Base-by-base conservation (phyloP, 2,888 invertebrate genomes). In the Phaonia tiefii region DNA sequence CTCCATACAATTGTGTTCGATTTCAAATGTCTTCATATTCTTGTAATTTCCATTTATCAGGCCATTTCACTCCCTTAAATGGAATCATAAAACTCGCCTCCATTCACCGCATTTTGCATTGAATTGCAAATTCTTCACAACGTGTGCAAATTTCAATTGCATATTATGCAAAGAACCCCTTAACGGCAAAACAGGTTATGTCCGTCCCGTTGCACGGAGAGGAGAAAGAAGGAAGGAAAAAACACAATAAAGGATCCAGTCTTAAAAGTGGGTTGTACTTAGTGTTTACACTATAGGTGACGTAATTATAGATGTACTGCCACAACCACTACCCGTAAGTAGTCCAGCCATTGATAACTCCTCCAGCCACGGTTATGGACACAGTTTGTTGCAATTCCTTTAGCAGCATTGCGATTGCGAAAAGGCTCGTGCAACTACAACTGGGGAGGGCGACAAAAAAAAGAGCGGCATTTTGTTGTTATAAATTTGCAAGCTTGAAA, bases 261-360 rank as follows among this genome's bases (percentile, higher is more conserved):
- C 54, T 44, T 25, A 78, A 79, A 80, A 70, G 76, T 80, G 80
- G 82, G 83, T 73, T 79, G 83, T 80, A 79, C 82, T 75, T 71
- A 71, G 54, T 79, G 80, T 77, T 80, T 79, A 84, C 83, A 81
- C 83, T 75, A 74, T 75, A 84, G 82, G 83, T 84, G 83, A 84
- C 83, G 83, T 84, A 84, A 84, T 84, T 84, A 84, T 79, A 84
- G 83, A 82, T 82, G 82, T 82, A 83, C 82, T 82, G 42, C 46
- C 72, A 54, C 69, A 44, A n/a, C n/a, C n/a, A n/a, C n/a, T n/a
- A n/a, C n/a, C 73, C 51, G 77, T 72, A 54, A 81, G 74, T 60
- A 58, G n/a, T 58, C 15, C 31, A 7, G 46, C 46, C 46, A 15
- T 25, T 22, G 22, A 3, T 4, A 20, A 54, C 54, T 54, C 25